Base-by-base conservation (phyloP, 2,888 invertebrate genomes). In the Drosophila infuscata region DNA sequence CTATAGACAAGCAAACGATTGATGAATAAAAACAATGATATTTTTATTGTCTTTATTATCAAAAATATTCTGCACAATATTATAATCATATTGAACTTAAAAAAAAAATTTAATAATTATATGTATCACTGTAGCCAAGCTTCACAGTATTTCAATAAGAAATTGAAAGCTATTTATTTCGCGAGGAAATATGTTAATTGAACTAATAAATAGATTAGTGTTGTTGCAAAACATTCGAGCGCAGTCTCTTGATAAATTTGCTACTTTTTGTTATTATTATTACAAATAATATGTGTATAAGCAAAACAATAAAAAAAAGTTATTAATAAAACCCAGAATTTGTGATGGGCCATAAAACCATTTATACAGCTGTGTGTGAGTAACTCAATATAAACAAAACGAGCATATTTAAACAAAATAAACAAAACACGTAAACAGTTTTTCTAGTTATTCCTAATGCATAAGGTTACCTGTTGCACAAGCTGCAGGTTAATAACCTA, bases 401-500 rank as follows among this genome's bases (percentile, higher is more conserved):
- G n/a, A 63, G 33, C 20, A n/a, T n/a, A 48, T 63, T 36, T 15
- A 48, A 25, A 25, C 25, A 25, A 49, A 38, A 41, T 15, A 63
- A 66, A 20, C 11, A 25, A 57, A 53, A 51, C 32, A 68, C 11
- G 29, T 33, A 11, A 64, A 30, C n/a, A 41, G 61, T 20, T 43
- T 58, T 48, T 25, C 52, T 15, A 15, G 49, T 67, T 35, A n/a
- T 7, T 11, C 17, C n/a, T 33, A 17, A 35, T n/a, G 11, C n/a
- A n/a, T 25, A 43, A 46, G 35, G 30, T 41, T 49, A 70, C 52
- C 57, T 51, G 56, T 56, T 61, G 60, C 65, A 67, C 30, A 51
- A 57, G 38, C 32, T 46, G 20, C 58, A 78, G 78, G 70, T 77
- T 54, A 80, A 78, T 67, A 71, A 78, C 68, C 80, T 29, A 43